A percentile compares a stretch with the other conserved stretches of the same genome.
Evolutionary conservation across 2,113 vertebrate species (phyloP).

Genomic region (Mastomys coucha): DNA sequence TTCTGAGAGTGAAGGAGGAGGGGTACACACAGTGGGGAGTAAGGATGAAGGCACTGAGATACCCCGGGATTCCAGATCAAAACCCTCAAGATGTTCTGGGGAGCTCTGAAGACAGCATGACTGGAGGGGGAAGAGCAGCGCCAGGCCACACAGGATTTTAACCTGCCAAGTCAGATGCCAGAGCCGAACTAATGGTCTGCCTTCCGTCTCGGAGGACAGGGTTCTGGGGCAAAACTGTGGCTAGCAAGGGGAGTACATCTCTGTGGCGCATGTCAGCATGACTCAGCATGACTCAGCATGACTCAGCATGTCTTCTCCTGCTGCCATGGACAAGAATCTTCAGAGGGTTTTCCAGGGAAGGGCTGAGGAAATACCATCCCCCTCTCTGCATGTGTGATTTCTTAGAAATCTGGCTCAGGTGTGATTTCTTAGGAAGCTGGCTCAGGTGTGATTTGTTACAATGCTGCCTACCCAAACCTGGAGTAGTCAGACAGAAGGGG

Average conservation of each 20-base stretch:
- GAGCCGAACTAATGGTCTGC: not conserved
- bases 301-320: not conserved
- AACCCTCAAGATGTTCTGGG: not conserved
- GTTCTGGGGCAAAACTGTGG: not conserved
- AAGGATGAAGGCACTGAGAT: not conserved
- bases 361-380: not conserved
- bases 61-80: not conserved
- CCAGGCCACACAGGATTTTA: not conserved
- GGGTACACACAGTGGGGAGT: not conserved
- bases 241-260: not conserved
- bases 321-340: not conserved
- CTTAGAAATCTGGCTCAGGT: not conserved
- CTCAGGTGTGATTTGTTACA: not conserved
- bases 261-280: not conserved
- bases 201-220: not conserved
- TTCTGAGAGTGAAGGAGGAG: not conserved
- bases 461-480: not conserved
- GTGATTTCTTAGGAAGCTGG: not conserved
- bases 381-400: not conserved
- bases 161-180: not conserved
- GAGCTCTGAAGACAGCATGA: not conserved
- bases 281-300: not conserved
- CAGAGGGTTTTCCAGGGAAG: not conserved
- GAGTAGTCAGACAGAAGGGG: not conserved
- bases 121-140: not conserved